Percentiles rank a stretch among this genome's conserved stretches.
Conservation (phyloP, 1,140 invertebrate genomes). For the Drosophila miranda region DNA sequence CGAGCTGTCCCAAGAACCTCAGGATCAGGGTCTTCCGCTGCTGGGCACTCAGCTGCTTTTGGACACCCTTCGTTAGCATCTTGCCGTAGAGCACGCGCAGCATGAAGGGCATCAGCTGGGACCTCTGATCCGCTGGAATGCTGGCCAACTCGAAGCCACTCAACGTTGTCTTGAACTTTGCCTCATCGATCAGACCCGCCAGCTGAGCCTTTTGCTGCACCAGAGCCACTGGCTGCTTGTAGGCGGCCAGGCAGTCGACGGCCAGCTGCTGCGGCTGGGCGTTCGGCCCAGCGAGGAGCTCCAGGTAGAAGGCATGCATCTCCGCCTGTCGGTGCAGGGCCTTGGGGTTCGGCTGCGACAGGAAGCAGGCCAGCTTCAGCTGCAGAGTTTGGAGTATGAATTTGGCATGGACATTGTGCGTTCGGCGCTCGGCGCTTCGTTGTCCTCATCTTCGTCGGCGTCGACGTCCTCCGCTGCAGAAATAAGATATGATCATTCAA, state of each 20-base stretch:
- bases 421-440: constrained; percentile 24
- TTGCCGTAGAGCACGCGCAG: constrained; percentile 95
- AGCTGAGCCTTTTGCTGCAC: constrained; percentile 90
- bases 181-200: constrained; percentile 91
- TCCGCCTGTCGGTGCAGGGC: constrained; percentile 89
- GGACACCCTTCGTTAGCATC: constrained; percentile 91
- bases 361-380: constrained; percentile 87
- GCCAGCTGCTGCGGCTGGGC: constrained; percentile 91
- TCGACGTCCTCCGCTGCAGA: constrained; percentile 52
- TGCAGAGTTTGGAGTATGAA: constrained; percentile 78
- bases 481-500: constrained; percentile 10
- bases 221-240: constrained; percentile 89
- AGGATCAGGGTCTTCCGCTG: constrained; percentile 89
- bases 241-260: constrained; percentile 92
- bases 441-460: constrained; percentile 50
- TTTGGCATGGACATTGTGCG: constrained; percentile 38
- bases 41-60: constrained; percentile 88
- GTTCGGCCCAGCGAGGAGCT: constrained; percentile 91
- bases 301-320: constrained; percentile 89
- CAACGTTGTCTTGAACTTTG: constrained; percentile 93
- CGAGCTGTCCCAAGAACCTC: constrained; percentile 92
- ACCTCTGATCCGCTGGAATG: constrained; percentile 87
- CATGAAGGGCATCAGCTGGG: constrained; percentile 90
- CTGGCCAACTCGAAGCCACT: constrained; percentile 89
- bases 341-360: constrained; percentile 91